Evolutionary conservation across 2,888 invertebrate species (phyloP), one percentile per base, ranked within the genome.

Genomic region (Stenotaenia linearis): DNA sequence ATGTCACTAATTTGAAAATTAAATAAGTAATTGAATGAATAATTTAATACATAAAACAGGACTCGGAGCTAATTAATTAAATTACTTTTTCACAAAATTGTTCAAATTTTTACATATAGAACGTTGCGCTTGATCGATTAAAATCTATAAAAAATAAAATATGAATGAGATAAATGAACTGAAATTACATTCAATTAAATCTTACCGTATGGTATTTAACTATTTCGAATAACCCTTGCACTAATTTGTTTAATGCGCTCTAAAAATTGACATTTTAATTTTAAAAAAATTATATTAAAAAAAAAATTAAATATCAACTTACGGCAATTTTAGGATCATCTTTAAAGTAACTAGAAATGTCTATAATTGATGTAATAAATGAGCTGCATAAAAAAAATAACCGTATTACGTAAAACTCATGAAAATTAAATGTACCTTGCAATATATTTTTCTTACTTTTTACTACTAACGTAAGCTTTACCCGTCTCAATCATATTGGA

Each of bases 1-100:
- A 97, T 93, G 86, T 97, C 96, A 84, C 96, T 94, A 87, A 50
- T 83, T 15, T n/a, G 15, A 78, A 28, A 35, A 77, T 12, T 2
- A 76, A 32, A 76, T 28, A 76, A n/a, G n/a, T n/a, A n/a, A n/a
- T n/a, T n/a, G n/a, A n/a, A n/a, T n/a, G n/a, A n/a, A n/a, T n/a
- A n/a, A n/a, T n/a, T n/a, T n/a, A n/a, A n/a, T n/a, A n/a, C n/a
- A n/a, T n/a, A n/a, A 35, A 77, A 18, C 1, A 25, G 12, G 6
- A 75, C 30, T 25, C 4, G 15, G 35, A 35, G 12, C 10, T 1
- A 32, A 77, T 1, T 35, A 12, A 28, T 6, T 21, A 21, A 83
- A 85, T 84, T 82, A 86, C 86, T 83, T 84, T 83, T 85, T 85
- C 9, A 87, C 83, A 81, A 87, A 86, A 76, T 84, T 83, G 80